Conservation (phyloP, 2,888 invertebrate species). For the Eucera pruinosa region DNA sequence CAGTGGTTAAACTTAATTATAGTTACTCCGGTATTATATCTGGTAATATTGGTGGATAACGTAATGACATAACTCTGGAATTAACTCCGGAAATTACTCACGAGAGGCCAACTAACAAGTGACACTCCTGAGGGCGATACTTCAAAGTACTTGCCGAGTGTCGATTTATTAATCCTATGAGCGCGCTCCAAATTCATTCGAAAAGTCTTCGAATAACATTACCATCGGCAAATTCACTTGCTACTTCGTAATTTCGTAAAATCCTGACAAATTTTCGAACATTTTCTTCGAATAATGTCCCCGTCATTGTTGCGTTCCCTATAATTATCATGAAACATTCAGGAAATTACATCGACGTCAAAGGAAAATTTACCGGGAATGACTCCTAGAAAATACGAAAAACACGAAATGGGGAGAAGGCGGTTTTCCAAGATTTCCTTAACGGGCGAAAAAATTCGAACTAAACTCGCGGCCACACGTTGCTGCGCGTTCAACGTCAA, state of each 20-base stretch:
- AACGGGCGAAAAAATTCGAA: slow-evolving; percentile 23
- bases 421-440: slow-evolving; percentile 13
- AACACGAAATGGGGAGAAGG: not conserved
- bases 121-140: slow-evolving; percentile 67
- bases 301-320: too few species aligned
- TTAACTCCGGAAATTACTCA: slow-evolving; percentile 69
- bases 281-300: too few species aligned
- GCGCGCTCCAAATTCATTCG: slow-evolving; percentile 11
- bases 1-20: slow-evolving; percentile 50
- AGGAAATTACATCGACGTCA: not conserved
- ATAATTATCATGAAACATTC: not conserved
- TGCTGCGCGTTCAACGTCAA: slow-evolving; percentile 39
- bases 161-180: slow-evolving; percentile 59
- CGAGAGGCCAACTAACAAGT: slow-evolving; percentile 66
- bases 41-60: slow-evolving; percentile 44
- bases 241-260: not conserved
- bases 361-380: slow-evolving; percentile 1
- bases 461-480: slow-evolving; percentile 23
- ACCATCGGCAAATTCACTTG: not conserved
- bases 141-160: slow-evolving; percentile 57
- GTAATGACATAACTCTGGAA: slow-evolving; percentile 61
- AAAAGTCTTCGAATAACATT: slow-evolving; percentile 1
- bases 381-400: not conserved
- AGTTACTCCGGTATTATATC: slow-evolving; percentile 36
- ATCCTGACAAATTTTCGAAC: not conserved